Conservation (phyloP, 2,888 invertebrate species). For the Orchesella flavescens region DNA sequence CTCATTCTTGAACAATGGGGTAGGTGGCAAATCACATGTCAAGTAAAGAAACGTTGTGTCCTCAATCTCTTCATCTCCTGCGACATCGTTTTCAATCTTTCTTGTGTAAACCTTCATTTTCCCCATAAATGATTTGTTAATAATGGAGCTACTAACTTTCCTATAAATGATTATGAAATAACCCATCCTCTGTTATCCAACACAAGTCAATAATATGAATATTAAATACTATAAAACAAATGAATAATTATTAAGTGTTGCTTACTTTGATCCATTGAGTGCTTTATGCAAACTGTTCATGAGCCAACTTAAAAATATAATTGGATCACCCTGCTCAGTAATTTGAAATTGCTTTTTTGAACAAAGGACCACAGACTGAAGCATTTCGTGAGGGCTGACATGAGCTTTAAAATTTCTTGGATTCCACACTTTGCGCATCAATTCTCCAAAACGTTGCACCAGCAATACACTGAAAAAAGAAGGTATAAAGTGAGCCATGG, state of each 20-base stretch:
- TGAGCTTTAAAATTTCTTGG: conserved; percentile 99
- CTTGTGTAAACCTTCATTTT: conserved; percentile 92
- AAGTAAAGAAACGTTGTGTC: conserved; percentile 96
- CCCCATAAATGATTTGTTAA: conserved; percentile 95
- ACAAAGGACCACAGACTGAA: conserved; percentile 98
- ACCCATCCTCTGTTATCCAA: too few relatives aligned
- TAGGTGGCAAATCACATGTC: conserved; percentile 97
- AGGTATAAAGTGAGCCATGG: background rate
- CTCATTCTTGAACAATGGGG: conserved; percentile 97
- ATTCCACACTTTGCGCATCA: conserved; percentile 98
- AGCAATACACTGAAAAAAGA: conserved; percentile 79
- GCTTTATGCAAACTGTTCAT: conserved; percentile 96
- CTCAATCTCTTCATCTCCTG: conserved; percentile 89
- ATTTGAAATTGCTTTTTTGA: conserved; percentile 98
- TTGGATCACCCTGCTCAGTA: conserved; percentile 98
- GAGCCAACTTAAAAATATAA: conserved; percentile 98
- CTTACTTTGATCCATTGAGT: conserved; percentile 88
- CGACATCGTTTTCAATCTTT: conserved; percentile 92
- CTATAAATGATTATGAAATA: conserved; percentile 39
- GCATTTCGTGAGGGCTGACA: conserved; percentile 99
- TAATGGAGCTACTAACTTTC: conserved; percentile 89
- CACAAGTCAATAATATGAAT: too few relatives aligned
- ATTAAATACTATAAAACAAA: background rate
- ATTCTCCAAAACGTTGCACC: conserved; percentile 94
- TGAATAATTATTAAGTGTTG: too few relatives aligned